phyloP scores from a whole-genome alignment of 1,140 invertebrate species.

The Drosophila punjabiensis region DNA sequence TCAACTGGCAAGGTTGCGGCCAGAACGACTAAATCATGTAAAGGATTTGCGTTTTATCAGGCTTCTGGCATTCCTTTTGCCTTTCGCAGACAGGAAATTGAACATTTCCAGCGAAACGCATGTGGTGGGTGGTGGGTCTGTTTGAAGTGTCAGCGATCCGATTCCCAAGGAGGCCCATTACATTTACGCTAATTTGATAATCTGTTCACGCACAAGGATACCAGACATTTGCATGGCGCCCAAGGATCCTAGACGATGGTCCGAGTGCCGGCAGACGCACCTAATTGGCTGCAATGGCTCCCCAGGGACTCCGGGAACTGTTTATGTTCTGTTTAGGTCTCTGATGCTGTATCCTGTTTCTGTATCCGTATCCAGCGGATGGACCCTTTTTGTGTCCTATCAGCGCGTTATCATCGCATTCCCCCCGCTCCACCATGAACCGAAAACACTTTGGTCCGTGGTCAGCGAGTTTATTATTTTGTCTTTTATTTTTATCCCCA shows the following conservation, averaged over 20 bases:
- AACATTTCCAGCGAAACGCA: slow-evolving; percentile 66
- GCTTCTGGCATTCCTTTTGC: slow-evolving; percentile 27
- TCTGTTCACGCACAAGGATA: slow-evolving; percentile 79
- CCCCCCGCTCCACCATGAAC: slow-evolving; percentile 59
- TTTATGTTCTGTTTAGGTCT: slow-evolving; percentile 38
- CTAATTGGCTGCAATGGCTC: slow-evolving; percentile 85
- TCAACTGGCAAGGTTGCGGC: slow-evolving; percentile 67
- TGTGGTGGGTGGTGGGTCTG: slow-evolving; percentile 31
- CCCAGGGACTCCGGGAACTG: slow-evolving; percentile 59
- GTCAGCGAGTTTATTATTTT: slow-evolving; percentile 84
- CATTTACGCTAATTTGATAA: slow-evolving; percentile 85
- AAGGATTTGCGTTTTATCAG: slow-evolving; percentile 75
- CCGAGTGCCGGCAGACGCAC: slow-evolving; percentile 53
- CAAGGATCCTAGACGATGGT: not conserved
- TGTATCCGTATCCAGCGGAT: slow-evolving; percentile 16
- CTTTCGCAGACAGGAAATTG: slow-evolving; percentile 68
- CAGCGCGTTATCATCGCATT: slow-evolving; percentile 84
- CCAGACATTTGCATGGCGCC: slow-evolving; percentile 73
- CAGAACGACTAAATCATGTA: slow-evolving; percentile 68
- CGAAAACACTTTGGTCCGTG: slow-evolving; percentile 56
- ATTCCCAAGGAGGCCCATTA: slow-evolving; percentile 74
- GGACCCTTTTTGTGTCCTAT: slow-evolving; percentile 68
- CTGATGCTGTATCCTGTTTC: slow-evolving; percentile 11
- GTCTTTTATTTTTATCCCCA: slow-evolving; percentile 65
- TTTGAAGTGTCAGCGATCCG: slow-evolving; percentile 58